Base-by-base conservation (phyloP, 2,113 vertebrate genomes). In the Brachyistius frenatus region DNA sequence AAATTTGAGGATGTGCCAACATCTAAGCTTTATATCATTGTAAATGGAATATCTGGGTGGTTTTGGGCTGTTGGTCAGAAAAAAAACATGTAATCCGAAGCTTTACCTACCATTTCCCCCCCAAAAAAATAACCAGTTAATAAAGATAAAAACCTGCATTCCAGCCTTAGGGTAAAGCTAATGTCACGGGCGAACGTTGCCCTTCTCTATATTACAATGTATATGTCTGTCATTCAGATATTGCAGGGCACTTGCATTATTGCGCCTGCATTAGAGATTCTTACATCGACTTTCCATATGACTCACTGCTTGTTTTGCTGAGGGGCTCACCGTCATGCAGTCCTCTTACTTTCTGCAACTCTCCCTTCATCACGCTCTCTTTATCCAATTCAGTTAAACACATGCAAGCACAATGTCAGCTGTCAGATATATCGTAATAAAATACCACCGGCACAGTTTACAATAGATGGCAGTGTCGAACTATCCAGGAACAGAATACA, bases 401-500 rank as follows among this genome's bases (percentile, higher is more conserved):
- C 66, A 64, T 0, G 36, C 11, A 58, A n/a, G 44, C 16, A 75
- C 55, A 33, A 33, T 2, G 46, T 53, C 76, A 78, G 3, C 73
- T 52, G 53, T 67, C 50, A 75, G 39, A 68, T 63, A 75, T 31
- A 47, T 32, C 41, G 35, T n/a, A 60, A 32, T 52, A 68, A 80
- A 65, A 80, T 30, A 63, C 49, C 70, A 85, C 41, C 5, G 58
- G 55, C 47, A 1, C 16, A 55, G 33, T 86, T 76, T 79, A 83
- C 91, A 89, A 90, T 69, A 88, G 84, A 86, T 89, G 91, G 84
- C 89, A 86, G 91, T 88, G 81, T 91, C 49, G 78, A 90, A 87
- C 91, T 81, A 54, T 71, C 65, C 82, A 84, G 69, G 50, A 75
- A 66, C 57, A 50, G 72, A 76, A 41, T 33, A n/a, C 55, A 65